Evolutionary conservation across 2,888 invertebrate genomes (phyloP).

Genomic region (Amphipoea oculea): DNA sequence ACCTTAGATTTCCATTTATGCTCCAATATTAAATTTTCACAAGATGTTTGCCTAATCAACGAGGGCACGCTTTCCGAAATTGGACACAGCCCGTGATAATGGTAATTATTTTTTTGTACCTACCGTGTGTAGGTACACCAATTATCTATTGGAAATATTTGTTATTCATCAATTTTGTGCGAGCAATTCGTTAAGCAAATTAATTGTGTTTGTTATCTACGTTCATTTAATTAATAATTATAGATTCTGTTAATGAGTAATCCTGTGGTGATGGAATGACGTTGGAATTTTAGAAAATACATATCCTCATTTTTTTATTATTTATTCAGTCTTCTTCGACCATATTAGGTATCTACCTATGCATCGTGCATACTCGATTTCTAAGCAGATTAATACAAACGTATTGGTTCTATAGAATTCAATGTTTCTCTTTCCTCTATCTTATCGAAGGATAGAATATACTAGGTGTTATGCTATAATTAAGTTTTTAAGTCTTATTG

Average conservation of each 20-base stretch:
- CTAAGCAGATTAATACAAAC: not conserved
- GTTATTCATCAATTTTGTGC: conserved; percentile 48
- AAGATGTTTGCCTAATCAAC: conserved; percentile 44
- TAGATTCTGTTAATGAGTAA: conserved; percentile 2
- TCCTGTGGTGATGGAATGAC: not conserved
- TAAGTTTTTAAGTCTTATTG: no score
- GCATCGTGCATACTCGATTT: not conserved
- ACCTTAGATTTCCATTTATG: not conserved
- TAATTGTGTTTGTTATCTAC: conserved; percentile 28
- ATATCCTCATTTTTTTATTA: not conserved
- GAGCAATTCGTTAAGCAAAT: conserved; percentile 28
- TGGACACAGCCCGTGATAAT: conserved; percentile 36
- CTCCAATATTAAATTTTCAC: conserved; percentile 35
- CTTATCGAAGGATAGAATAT: not conserved
- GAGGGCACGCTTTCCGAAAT: conserved; percentile 26
- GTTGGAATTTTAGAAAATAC: not conserved
- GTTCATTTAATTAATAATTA: conserved; percentile 22
- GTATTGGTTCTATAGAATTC: not conserved
- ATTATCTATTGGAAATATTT: conserved; percentile 63
- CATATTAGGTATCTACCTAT: not conserved
- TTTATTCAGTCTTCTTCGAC: not conserved
- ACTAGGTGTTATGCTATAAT: no score
- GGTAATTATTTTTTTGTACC: conserved; percentile 47
- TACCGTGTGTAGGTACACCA: conserved; percentile 41
- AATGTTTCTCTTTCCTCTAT: not conserved